Conservation (phyloP, 2,888 invertebrate species). For the Tipula helvola region DNA sequence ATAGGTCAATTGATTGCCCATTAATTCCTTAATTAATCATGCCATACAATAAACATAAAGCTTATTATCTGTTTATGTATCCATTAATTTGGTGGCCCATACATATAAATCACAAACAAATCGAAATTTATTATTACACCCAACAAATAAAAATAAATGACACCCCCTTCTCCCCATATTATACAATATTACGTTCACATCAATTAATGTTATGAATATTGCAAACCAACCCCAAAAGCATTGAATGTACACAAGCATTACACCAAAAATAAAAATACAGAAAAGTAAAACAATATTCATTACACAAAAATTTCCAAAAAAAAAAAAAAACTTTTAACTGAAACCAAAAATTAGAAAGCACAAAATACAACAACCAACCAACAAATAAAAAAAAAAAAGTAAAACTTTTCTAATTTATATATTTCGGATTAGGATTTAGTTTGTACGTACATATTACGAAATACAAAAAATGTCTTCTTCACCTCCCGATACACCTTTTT, state of each 20-base stretch:
- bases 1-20: too few relatives aligned
- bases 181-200: not conserved
- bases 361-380: not conserved
- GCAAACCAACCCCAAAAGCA: not conserved
- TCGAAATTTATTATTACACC: not conserved
- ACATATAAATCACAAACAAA: not conserved
- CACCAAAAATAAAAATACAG: not conserved
- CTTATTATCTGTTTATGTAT: too few relatives aligned
- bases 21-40: too few relatives aligned
- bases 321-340: not conserved
- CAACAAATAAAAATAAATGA: not conserved
- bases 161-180: not conserved
- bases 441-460: not conserved
- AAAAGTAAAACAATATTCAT: not conserved
- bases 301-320: not conserved
- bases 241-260: not conserved
- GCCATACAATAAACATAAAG: too few relatives aligned
- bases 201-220: not conserved
- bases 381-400: not conserved
- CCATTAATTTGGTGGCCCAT: too few relatives aligned
- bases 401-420: not conserved
- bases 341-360: conserved; percentile 4
- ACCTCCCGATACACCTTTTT: not conserved
- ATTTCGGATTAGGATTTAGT: not conserved
- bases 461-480: not conserved